Evolutionary conservation across 2,888 invertebrate genomes (phyloP).

Genomic region (Metacarcinus magister): DNA sequence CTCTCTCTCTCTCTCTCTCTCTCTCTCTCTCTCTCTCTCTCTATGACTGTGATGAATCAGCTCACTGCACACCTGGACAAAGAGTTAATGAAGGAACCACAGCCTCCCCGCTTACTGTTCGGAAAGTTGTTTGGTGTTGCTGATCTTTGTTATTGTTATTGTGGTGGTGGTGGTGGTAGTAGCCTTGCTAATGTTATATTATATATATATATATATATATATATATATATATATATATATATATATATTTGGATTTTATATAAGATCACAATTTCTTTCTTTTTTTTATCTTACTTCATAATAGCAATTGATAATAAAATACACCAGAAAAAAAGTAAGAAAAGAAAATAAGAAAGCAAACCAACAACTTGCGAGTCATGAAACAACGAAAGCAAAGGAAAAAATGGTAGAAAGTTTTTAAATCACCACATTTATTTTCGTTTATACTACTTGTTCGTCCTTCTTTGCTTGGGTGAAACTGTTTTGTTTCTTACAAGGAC

Average conservation of each 20-base stretch:
- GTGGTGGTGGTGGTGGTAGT: too few relatives aligned
- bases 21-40: conserved; percentile 1
- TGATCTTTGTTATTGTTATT: not conserved
- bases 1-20: not conserved
- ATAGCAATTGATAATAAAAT: too few relatives aligned
- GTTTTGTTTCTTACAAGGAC: too few relatives aligned
- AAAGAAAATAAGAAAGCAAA: not conserved
- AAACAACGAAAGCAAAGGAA: not conserved
- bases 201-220: too few relatives aligned
- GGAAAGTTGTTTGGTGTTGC: not conserved
- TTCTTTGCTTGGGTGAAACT: not conserved
- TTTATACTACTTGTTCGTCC: not conserved
- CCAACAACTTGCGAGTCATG: not conserved
- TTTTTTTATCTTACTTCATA: too few relatives aligned
- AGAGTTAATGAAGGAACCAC: conserved; percentile 21
- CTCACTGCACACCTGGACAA: not conserved
- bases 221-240: too few relatives aligned
- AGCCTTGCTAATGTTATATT: too few relatives aligned
- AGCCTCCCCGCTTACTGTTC: not conserved
- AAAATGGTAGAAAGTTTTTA: not conserved
- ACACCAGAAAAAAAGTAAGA: too few relatives aligned
- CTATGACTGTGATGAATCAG: not conserved
- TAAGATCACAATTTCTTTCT: too few relatives aligned
- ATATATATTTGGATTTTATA: too few relatives aligned
- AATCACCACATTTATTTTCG: not conserved